phyloP scores from a whole-genome alignment of 2,113 vertebrate genomes.

The Callaeas wilsoni region DNA sequence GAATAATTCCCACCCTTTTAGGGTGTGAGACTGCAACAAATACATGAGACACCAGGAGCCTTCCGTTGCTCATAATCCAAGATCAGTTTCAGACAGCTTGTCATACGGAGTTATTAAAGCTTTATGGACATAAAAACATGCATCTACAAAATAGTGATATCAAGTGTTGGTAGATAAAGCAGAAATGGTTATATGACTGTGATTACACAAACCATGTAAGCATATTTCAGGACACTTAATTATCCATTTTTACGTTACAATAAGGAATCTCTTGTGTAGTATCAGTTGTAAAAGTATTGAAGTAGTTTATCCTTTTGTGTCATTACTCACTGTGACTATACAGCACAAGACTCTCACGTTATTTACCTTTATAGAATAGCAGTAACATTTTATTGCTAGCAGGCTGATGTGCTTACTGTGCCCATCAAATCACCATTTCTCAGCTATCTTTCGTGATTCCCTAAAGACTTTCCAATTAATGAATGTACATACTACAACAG shows the following conservation, averaged over 20 bases:
- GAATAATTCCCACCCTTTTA: background rate
- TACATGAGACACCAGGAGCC: background rate
- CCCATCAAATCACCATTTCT: background rate
- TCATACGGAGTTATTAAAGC: background rate
- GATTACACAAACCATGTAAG: background rate
- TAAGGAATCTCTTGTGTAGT: background rate
- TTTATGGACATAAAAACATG: background rate
- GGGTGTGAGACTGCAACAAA: background rate
- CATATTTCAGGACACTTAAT: background rate
- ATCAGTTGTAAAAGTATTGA: background rate
- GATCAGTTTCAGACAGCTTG: background rate
- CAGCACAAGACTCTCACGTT: background rate
- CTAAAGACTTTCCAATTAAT: background rate
- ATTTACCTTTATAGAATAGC: background rate
- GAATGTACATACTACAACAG: background rate
- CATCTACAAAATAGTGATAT: background rate
- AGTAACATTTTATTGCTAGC: background rate
- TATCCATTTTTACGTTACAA: background rate
- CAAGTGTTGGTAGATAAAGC: background rate
- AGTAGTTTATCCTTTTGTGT: background rate
- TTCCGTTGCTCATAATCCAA: background rate
- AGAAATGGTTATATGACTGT: background rate
- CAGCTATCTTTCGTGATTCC: background rate
- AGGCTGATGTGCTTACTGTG: background rate
- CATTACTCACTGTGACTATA: background rate